Conservation (phyloP, 2,113 vertebrate species). For the Neodontobutis hainanensis region DNA sequence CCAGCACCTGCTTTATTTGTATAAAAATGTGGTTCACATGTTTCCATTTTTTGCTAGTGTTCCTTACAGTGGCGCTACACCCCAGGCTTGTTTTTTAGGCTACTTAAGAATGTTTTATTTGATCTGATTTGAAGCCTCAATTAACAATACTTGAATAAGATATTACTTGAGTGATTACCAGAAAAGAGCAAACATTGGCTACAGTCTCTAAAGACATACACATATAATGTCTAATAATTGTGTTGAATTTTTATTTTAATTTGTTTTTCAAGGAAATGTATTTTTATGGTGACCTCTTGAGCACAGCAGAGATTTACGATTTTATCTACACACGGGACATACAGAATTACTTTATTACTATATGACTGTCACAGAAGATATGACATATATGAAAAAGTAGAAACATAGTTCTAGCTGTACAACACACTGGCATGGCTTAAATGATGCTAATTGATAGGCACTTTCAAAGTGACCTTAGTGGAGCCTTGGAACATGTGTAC, state of each 20-base stretch:
- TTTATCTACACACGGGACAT: neutral
- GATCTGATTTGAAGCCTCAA: conserved; percentile 3
- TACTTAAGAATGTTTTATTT: neutral
- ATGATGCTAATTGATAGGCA: neutral
- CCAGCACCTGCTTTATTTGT: neutral
- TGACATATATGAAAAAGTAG: too few relatives aligned
- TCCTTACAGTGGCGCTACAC: conserved; percentile 1
- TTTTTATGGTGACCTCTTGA: neutral
- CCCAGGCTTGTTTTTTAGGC: neutral
- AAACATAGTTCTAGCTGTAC: neutral
- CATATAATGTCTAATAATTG: neutral
- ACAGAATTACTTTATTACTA: neutral
- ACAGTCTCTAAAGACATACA: neutral
- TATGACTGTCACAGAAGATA: too few relatives aligned
- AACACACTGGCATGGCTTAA: neutral
- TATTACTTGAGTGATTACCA: neutral
- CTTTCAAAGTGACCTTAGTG: conserved; percentile 12
- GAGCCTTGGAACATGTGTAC: conserved; percentile 51
- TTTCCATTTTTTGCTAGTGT: neutral
- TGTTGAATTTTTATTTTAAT: neutral
- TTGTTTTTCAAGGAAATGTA: neutral
- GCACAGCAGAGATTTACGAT: neutral
- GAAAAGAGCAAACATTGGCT: neutral
- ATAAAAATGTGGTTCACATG: neutral
- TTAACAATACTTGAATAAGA: conserved; percentile 10